Conservation (phyloP, 2,888 invertebrate genomes). For the Dromius quadrimaculatus region DNA sequence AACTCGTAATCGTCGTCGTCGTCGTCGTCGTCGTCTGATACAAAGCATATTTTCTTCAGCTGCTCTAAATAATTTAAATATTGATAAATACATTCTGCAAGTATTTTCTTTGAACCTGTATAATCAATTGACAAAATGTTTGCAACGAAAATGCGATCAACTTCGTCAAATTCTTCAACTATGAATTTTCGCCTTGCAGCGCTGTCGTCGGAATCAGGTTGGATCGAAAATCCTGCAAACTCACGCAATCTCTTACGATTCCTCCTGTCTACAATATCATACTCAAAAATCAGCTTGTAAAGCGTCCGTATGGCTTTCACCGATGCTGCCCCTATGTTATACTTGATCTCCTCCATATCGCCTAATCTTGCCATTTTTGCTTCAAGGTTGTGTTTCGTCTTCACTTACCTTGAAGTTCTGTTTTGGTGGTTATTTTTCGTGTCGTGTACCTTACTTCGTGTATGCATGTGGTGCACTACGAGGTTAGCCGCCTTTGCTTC, state of each 20-base stretch:
- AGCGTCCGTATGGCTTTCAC: conserved; percentile 19
- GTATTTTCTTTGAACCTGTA: background rate
- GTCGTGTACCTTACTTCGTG: background rate
- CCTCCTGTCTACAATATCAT: conserved; percentile 4
- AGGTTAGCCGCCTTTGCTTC: background rate
- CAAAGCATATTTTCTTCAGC: background rate
- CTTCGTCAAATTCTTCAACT: background rate
- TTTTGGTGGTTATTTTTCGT: background rate
- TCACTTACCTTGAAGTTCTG: background rate
- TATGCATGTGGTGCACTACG: background rate
- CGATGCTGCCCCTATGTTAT: conserved; percentile 13
- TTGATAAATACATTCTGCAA: conserved; percentile 9
- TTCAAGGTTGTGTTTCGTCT: background rate
- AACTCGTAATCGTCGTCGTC: background rate
- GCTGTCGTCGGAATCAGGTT: conserved; percentile 22
- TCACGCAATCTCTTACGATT: conserved; percentile 6
- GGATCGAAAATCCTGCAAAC: conserved; percentile 21
- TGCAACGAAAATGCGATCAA: background rate
- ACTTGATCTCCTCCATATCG: background rate
- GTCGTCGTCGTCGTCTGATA: background rate
- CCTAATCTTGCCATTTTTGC: conserved; percentile 1
- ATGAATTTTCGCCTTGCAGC: background rate
- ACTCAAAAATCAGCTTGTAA: conserved; percentile 20
- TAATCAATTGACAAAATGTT: conserved; percentile 23
- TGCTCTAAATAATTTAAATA: background rate